phyloP scores from a whole-genome alignment of 2,113 vertebrate genomes.

The Diadophis punctatus region DNA sequence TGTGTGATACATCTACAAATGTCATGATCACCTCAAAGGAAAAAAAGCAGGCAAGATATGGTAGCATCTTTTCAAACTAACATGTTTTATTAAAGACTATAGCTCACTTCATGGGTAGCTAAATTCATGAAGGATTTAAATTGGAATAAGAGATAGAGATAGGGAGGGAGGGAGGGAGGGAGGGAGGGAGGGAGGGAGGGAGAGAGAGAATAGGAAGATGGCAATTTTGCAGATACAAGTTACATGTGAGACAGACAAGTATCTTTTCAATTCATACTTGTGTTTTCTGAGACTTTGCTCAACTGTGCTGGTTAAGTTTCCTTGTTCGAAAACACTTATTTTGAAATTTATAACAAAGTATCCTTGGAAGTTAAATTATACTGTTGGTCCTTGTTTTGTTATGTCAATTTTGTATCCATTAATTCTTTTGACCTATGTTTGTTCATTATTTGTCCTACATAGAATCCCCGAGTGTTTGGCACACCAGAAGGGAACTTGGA shows the following conservation, averaged over 20 bases:
- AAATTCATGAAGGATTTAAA: not conserved
- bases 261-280: not conserved
- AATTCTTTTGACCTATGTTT: not conserved
- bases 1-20: conserved; percentile 48
- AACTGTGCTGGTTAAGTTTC: not conserved
- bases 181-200: too few species aligned
- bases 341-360: not conserved
- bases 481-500: not conserved
- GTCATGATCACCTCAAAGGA: conserved; percentile 50
- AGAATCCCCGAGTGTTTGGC: not conserved
- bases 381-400: not conserved
- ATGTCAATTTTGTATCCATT: not conserved
- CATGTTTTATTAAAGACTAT: not conserved
- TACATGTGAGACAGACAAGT: not conserved
- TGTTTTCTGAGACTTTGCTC: not conserved
- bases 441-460: not conserved
- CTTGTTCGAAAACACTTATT: not conserved
- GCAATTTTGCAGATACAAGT: not conserved
- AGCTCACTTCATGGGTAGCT: not conserved
- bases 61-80: not conserved
- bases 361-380: not conserved
- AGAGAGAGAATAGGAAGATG: not conserved
- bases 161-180: not conserved
- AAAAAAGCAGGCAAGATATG: not conserved
- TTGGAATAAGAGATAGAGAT: not conserved